Evolutionary conservation across 2,113 vertebrate species (phyloP).

Genomic region (Todiramphus chloris): DNA sequence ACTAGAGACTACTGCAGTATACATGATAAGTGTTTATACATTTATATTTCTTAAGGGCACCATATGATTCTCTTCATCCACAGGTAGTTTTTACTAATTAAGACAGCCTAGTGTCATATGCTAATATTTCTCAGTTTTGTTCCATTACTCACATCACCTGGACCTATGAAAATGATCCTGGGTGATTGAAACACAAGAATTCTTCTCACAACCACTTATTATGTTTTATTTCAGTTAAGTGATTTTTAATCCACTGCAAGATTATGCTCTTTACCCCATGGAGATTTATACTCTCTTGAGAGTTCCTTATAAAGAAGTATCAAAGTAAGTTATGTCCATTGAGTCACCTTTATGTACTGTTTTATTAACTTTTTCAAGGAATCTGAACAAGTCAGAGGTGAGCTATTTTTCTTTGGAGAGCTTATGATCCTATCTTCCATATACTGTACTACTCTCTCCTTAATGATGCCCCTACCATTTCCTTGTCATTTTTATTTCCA

Average conservation of each 20-base stretch:
- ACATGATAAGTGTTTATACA: background rate
- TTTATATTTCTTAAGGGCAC: background rate
- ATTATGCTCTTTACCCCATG: background rate
- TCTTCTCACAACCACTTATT: background rate
- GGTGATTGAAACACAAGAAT: background rate
- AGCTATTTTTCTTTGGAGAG: background rate
- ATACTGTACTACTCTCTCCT: background rate
- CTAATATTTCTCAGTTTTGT: background rate
- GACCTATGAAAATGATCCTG: background rate
- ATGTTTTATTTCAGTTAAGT: background rate
- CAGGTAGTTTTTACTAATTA: background rate
- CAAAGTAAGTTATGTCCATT: constrained; percentile 19
- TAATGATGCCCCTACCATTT: background rate
- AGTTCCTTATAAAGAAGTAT: background rate
- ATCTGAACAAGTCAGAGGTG: background rate
- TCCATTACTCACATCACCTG: background rate
- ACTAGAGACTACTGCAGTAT: background rate
- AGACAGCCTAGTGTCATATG: background rate
- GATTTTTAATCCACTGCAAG: background rate
- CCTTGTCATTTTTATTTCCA: background rate
- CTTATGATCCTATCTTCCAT: background rate
- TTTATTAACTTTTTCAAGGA: constrained; percentile 42
- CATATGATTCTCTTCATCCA: background rate
- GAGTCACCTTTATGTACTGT: constrained; percentile 5
- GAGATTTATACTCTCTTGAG: constrained; percentile 14